Conservation (phyloP, 53 echinoderm and acorn worm species). For the Echinarachnius parma region DNA sequence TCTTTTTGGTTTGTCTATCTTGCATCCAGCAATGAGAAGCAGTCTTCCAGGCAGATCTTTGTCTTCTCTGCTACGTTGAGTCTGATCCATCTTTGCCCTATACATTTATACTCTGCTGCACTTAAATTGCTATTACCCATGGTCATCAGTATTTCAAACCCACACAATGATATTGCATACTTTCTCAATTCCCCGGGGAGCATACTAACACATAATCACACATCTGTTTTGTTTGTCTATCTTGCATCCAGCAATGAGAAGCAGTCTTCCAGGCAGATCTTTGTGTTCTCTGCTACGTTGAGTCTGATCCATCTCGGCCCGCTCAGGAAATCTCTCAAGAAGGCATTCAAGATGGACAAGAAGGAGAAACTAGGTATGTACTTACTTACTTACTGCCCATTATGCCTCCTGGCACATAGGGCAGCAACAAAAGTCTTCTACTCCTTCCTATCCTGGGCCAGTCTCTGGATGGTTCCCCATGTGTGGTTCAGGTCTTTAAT, state of each 20-base stretch:
- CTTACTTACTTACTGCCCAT: too few species aligned
- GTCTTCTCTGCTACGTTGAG: slow-evolving; percentile 93
- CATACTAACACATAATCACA: too few species aligned
- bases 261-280: slow-evolving; percentile 61
- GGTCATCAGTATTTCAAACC: too few species aligned
- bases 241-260: slow-evolving; percentile 43
- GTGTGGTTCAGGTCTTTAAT: too few species aligned
- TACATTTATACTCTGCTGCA: too few species aligned
- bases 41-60: slow-evolving; percentile 67
- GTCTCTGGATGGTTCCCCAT: too few species aligned
- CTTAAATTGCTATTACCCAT: too few species aligned
- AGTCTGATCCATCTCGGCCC: slow-evolving; percentile 84
- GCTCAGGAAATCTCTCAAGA: slow-evolving; percentile 48
- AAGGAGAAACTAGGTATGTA: slow-evolving; percentile 82
- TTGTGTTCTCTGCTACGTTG: slow-evolving; percentile 93
- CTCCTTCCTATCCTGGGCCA: too few species aligned
- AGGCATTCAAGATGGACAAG: slow-evolving; percentile 54
- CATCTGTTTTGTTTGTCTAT: not conserved
- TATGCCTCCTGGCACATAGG: too few species aligned
- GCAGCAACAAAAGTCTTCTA: too few species aligned
- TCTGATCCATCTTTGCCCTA: slow-evolving; percentile 82
- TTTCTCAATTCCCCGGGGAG: too few species aligned
- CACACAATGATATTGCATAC: too few species aligned
- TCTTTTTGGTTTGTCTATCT: not conserved
- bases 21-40: slow-evolving; percentile 44